These are phyloP conservation scores for Himalopsyche anomala DNA, from an alignment of 2,888 invertebrate species.

Conservation along the genomic window DNA sequence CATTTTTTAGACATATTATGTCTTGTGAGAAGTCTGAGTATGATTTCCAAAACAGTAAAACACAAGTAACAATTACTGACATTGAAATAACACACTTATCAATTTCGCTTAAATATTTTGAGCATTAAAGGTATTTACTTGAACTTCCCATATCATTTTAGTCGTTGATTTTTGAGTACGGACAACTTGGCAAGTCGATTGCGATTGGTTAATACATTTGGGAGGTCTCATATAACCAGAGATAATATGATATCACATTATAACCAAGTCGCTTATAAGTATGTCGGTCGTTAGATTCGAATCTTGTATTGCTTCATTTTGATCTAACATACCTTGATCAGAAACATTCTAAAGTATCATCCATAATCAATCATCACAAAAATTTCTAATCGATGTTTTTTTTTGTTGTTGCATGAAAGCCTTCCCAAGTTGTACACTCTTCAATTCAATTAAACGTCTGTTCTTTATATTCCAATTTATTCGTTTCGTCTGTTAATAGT, in stretches of 20 bases:
- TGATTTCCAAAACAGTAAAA: too few species aligned
- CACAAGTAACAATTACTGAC: too few species aligned
- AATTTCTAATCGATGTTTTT: conserved; percentile 22
- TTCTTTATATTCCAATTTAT: too few species aligned
- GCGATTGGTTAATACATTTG: neutral
- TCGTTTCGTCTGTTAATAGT: too few species aligned
- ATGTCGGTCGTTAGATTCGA: conserved; percentile 12
- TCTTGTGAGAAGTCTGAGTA: too few species aligned
- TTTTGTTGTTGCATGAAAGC: neutral
- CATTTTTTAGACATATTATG: too few species aligned
- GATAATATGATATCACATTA: too few species aligned
- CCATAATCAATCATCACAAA: conserved; percentile 13
- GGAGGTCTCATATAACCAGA: neutral
- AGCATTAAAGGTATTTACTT: neutral
- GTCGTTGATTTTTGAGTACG: conserved; percentile 6
- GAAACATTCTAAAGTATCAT: conserved; percentile 2
- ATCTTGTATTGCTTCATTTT: neutral
- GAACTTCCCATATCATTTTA: conserved; percentile 27
- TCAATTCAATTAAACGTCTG: too few species aligned
- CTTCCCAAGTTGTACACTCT: too few species aligned
- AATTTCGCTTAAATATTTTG: too few species aligned
- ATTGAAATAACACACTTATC: too few species aligned
- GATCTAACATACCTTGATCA: conserved; percentile 40
- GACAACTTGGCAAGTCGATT: conserved; percentile 19
- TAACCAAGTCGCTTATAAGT: neutral